A percentile compares a stretch with the other conserved stretches of the same genome.
These are phyloP conservation scores for Osmerus eperlanus DNA, from an alignment of 2,113 vertebrate genomes.

Conservation along the genomic window DNA sequence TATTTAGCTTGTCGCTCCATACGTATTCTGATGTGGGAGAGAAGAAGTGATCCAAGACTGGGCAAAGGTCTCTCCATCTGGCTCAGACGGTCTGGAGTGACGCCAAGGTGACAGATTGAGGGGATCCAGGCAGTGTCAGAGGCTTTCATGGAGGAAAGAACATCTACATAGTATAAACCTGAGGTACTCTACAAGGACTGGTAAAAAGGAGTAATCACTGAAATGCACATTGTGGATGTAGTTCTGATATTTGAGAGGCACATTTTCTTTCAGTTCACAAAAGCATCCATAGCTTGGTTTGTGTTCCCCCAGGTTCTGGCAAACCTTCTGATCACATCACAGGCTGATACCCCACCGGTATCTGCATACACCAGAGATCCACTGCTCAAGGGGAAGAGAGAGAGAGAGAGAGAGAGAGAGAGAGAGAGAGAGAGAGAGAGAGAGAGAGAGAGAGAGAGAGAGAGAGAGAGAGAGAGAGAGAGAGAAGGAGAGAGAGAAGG, in stretches of 20 bases:
- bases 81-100: slow-evolving; percentile 34
- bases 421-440: slow-evolving; percentile 7
- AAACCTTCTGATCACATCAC: slow-evolving; percentile 60
- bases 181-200: slow-evolving; percentile 19
- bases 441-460: background rate
- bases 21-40: slow-evolving; percentile 34
- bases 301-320: slow-evolving; percentile 54
- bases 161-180: slow-evolving; percentile 41
- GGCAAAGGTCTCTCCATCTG: slow-evolving; percentile 47
- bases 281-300: slow-evolving; percentile 34
- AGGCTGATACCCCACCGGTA: slow-evolving; percentile 50
- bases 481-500: background rate
- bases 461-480: slow-evolving; percentile 2
- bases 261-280: slow-evolving; percentile 2
- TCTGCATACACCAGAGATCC: slow-evolving; percentile 57
- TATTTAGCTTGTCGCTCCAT: slow-evolving; percentile 22
- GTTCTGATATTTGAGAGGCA: slow-evolving; percentile 22
- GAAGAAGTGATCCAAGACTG: slow-evolving; percentile 45
- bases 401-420: background rate
- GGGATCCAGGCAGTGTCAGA: slow-evolving; percentile 47
- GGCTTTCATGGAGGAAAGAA: slow-evolving; percentile 48
- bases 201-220: slow-evolving; percentile 44
- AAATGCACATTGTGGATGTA: background rate
- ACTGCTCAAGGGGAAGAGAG: slow-evolving; percentile 44
- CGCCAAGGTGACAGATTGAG: slow-evolving; percentile 47